Evolutionary conservation across 2,888 invertebrate species (phyloP), one percentile per base, ranked within the genome.

Genomic region (Acleris holmiana): DNA sequence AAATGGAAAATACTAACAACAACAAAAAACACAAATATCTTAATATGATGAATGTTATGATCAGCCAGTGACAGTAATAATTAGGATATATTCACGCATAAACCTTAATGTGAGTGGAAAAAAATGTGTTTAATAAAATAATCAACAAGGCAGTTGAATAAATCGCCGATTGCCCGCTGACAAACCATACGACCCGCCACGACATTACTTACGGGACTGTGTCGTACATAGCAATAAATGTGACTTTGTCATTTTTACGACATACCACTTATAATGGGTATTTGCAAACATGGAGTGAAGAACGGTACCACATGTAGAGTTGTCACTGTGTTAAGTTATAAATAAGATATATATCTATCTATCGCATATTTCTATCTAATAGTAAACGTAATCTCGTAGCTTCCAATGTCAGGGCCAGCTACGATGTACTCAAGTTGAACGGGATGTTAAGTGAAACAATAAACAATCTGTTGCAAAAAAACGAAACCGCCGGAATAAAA

Each of bases 161-260:
- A 89, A 89, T 89, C 79, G 80, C 78, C 77, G 86, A 88, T 89
- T 86, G 83, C 89, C 86, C 79, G 87, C 88, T 88, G 88, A 90
- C 88, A 87, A 86, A 86, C 85, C 83, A 84, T 85, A 85, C 78
- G 76, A 80, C 77, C 76, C 78, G 84, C 84, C 83, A 84, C 77
- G 77, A 77, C 85, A 88, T 89, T 86, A 87, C 80, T 86, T 86
- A 86, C 84, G 81, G 17, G 65, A 55, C 65, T 73, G 72, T 82
- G 85, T 85, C 82, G 76, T 78, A 81, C 81, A 78, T 73, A 73
- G 81, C 79, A 80, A 87, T 88, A 87, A 89, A 88, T 85, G 85
- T 84, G 77, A 82, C 77, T 83, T 85, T 87, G 84, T 86, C 84
- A 86, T 87, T 86, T 89, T 88, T 86, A 89, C 85, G 87, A 85